These are phyloP conservation scores for Phrynosoma blainvillii DNA, from an alignment of 2,113 vertebrate species.

Conservation along the genomic window DNA sequence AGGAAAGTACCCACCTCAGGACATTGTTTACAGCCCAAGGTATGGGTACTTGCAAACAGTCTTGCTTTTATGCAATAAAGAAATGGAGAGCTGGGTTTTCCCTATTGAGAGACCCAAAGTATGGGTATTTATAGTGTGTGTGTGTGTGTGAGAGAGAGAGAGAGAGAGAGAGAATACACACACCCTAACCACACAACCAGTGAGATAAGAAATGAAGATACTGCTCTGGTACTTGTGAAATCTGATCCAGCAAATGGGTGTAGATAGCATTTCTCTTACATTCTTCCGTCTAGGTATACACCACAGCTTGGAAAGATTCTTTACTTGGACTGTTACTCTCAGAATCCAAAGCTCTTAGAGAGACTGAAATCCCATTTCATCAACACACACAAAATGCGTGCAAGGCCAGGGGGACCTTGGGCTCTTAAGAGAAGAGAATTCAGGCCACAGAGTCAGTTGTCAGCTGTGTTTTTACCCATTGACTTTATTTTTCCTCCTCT, in stretches of 20 bases:
- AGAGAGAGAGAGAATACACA: too few relatives aligned
- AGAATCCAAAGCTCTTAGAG: not conserved
- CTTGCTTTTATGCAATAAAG: too few relatives aligned
- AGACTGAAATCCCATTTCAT: not conserved
- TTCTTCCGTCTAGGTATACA: not conserved
- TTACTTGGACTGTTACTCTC: too few relatives aligned
- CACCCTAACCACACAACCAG: too few relatives aligned
- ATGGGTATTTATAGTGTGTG: not conserved
- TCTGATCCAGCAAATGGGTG: not conserved
- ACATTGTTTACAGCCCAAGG: not conserved
- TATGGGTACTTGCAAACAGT: not conserved
- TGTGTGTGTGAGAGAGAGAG: not conserved
- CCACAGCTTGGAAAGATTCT: too few relatives aligned
- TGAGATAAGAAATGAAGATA: not conserved
- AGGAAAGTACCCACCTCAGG: too few relatives aligned
- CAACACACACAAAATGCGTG: not conserved
- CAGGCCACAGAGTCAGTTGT: conserved; percentile 16
- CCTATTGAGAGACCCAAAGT: not conserved
- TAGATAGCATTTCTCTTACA: conserved; percentile 7
- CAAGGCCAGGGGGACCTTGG: not conserved
- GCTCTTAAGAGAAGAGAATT: not conserved
- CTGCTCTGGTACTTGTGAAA: not conserved
- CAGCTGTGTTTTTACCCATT: conserved; percentile 17
- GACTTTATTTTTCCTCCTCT: conserved; percentile 7
- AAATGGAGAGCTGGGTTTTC: not conserved